Percentiles rank a stretch among this genome's conserved stretches.
Conservation (phyloP, 1,140 invertebrate species). For the Pachyrhynchus sulphureomaculatus region DNA sequence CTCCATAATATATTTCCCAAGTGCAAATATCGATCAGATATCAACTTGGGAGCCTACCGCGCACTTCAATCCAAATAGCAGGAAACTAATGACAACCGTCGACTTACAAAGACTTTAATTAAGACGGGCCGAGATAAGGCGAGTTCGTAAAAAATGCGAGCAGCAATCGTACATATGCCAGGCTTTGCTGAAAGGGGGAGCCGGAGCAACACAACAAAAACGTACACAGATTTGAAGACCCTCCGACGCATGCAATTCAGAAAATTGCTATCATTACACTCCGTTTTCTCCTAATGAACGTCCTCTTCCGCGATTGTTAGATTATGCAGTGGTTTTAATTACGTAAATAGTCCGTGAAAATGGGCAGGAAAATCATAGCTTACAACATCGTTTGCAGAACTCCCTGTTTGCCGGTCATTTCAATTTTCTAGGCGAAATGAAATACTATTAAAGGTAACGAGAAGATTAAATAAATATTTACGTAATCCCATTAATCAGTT, state of each 20-base stretch:
- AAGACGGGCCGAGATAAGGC: conserved; percentile 29
- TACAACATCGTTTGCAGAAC: neutral
- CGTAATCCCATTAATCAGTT: no score
- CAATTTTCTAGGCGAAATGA: no score
- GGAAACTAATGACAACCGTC: conserved; percentile 29
- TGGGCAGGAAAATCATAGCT: conserved; percentile 5
- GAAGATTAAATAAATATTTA: no score
- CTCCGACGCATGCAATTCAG: conserved; percentile 20
- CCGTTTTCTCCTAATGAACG: conserved; percentile 24
- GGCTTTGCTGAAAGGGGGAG: conserved; percentile 5
- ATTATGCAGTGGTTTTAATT: conserved; percentile 9
- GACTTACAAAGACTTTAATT: conserved; percentile 31
- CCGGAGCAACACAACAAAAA: conserved; percentile 37
- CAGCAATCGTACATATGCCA: conserved; percentile 29
- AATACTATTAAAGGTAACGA: no score
- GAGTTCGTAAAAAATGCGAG: conserved; percentile 24
- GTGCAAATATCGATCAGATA: no score
- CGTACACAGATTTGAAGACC: conserved; percentile 25
- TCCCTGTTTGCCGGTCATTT: no score
- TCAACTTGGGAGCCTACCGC: neutral
- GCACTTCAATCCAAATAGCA: conserved; percentile 27
- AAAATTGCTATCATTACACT: conserved; percentile 34
- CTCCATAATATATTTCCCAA: no score
- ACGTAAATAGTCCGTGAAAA: conserved; percentile 4
- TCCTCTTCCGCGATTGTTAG: conserved; percentile 23